phyloP scores from a whole-genome alignment of 2,113 vertebrate species.

The Hippocampus comes region DNA sequence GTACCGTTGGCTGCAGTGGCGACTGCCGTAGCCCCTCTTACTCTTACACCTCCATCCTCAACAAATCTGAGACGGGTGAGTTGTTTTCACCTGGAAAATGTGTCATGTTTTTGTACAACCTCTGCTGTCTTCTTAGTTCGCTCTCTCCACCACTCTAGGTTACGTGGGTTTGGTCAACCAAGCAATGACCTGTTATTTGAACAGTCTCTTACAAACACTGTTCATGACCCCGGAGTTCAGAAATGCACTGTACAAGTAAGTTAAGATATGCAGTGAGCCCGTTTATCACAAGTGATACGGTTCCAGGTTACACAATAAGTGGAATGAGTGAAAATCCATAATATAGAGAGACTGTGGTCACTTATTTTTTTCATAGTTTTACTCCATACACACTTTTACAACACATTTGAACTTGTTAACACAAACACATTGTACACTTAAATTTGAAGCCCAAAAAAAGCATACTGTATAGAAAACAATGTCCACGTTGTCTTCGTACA shows the following conservation, averaged over 20 bases:
- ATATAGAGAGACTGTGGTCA: background rate
- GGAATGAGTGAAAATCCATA: background rate
- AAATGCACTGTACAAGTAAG: slow-evolving; percentile 98
- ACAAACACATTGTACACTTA: background rate
- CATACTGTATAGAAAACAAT: too few relatives aligned
- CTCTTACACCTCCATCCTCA: slow-evolving; percentile 92
- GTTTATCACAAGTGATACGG: background rate
- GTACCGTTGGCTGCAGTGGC: slow-evolving; percentile 81
- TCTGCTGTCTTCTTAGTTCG: background rate
- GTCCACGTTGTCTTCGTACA: background rate
- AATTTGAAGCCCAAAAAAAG: background rate
- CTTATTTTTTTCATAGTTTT: background rate
- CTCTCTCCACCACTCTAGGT: slow-evolving; percentile 70
- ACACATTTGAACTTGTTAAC: background rate
- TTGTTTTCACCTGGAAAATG: background rate
- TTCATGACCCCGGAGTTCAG: slow-evolving; percentile 99
- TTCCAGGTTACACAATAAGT: background rate
- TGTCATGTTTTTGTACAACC: background rate
- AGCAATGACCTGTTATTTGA: slow-evolving; percentile 99
- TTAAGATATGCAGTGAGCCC: background rate
- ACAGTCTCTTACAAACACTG: slow-evolving; percentile 96
- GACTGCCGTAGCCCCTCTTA: slow-evolving; percentile 94
- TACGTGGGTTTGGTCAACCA: slow-evolving; percentile 98
- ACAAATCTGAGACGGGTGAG: slow-evolving; percentile 94
- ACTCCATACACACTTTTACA: too few relatives aligned